Evolutionary conservation across 1,140 invertebrate species (phyloP), one percentile per base, ranked within the genome.

Genomic region (Pemphigus obesinymphae): DNA sequence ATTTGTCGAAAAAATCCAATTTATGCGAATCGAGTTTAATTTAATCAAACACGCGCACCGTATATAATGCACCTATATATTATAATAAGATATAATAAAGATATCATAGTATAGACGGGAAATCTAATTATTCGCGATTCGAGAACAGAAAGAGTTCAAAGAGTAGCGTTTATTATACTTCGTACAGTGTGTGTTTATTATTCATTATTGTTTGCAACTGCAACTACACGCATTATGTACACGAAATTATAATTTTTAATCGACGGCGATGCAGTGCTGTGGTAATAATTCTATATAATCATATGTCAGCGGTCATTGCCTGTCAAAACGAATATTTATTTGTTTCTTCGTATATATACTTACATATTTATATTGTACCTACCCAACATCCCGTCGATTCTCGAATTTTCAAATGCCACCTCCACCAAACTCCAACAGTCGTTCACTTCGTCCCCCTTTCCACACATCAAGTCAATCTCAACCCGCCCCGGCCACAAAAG

Each of bases 211-310:
- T 66, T 66, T 37, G 17, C 17, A 31, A 34, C 31, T 23, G 48
- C 17, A 50, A 48, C 45, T 48, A 4, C 4, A 23, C 34, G 34
- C 63, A 68, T 37, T 40, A 23, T 5, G 29, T 20, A 68, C 63
- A 68, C n/a, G 66, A 26, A 43, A 70, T 70, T 70, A 43, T 70
- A 70, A 70, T 70, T 70, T 70, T 70, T 70, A 70, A 70, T 70
- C 66, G 66, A 68, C 34, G 63, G 26, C 1, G 15, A n/a, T 40
- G 10, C 15, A 48, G 10, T 48, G 20, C 31, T 7, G 17, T 34
- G 1, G 31, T 20, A 68, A 13, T 11, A 45, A 11, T 6, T 6
- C 1, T 45, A 45, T 11, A 13, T 45, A 13, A 11, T 2, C 13
- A 40, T 40, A 40, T 40, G 37, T 13, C 50, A 55, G n/a, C 20